Evolutionary conservation across 2,113 vertebrate genomes (phyloP).

Genomic region (Sphaerodactylus townsendi): DNA sequence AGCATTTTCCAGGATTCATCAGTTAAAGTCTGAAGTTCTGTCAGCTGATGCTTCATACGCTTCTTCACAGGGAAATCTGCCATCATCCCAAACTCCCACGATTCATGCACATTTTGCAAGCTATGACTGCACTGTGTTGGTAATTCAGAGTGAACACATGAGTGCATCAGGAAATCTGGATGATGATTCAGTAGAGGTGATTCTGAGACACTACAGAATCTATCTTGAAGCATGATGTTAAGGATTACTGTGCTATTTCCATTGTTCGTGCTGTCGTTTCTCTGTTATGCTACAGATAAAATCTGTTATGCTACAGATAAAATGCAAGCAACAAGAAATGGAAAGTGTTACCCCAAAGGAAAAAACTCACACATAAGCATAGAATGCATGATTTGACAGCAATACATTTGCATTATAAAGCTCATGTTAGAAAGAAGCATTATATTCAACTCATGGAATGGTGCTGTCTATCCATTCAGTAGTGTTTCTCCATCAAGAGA

Average conservation of each 20-base stretch:
- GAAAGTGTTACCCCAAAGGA: not conserved
- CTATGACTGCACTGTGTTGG: not conserved
- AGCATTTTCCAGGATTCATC: not conserved
- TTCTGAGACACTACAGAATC: not conserved
- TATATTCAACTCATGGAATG: not conserved
- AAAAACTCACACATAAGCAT: not conserved
- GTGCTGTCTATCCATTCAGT: not conserved
- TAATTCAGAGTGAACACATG: slow-evolving; percentile 2
- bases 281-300: not conserved
- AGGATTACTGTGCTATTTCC: not conserved
- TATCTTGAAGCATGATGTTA: not conserved
- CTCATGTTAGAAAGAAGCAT: not conserved
- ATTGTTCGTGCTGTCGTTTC: not conserved
- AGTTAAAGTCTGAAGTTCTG: not conserved
- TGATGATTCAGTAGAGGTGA: not conserved
- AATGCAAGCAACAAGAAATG: not conserved
- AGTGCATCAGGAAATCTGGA: not conserved
- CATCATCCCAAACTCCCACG: not conserved
- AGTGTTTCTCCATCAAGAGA: not conserved
- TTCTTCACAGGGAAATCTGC: not conserved
- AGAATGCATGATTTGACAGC: not conserved
- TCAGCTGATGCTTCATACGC: not conserved
- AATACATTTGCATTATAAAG: not conserved
- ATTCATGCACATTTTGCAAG: not conserved
- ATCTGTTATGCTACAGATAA: not conserved